Percentiles rank a stretch among this genome's conserved stretches.
These are phyloP conservation scores for Amphilophus citrinellus DNA, from an alignment of 2,113 vertebrate species.

Conservation along the genomic window DNA sequence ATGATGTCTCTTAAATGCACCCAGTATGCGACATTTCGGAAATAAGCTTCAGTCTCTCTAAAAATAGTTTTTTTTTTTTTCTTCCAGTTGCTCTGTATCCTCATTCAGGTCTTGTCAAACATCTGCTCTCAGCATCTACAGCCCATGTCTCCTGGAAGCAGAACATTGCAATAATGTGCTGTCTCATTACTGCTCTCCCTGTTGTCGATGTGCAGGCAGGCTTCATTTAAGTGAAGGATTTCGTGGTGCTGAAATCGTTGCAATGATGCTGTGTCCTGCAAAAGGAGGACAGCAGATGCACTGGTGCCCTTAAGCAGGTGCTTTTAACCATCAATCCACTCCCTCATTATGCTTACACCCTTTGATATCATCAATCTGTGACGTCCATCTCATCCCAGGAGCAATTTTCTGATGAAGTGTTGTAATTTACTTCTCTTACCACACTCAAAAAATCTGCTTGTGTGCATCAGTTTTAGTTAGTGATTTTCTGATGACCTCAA, in stretches of 20 bases:
- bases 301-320: conserved; percentile 6
- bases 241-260: neutral
- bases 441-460: neutral
- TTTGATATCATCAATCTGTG: conserved; percentile 15
- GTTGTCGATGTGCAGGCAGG: neutral
- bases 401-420: conserved; percentile 1
- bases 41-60: neutral
- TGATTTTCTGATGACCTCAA: conserved; percentile 1
- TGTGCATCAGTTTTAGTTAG: neutral
- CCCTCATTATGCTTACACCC: conserved; percentile 1
- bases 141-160: neutral
- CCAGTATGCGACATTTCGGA: neutral
- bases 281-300: conserved; percentile 7
- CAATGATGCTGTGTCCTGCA: neutral
- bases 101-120: conserved; percentile 5
- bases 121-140: neutral
- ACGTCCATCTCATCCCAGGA: conserved; percentile 1
- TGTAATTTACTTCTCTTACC: conserved; percentile 11
- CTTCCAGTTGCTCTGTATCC: neutral
- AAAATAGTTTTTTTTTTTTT: neutral
- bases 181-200: conserved; percentile 7
- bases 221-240: conserved; percentile 19
- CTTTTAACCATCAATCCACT: conserved; percentile 18
- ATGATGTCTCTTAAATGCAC: neutral
- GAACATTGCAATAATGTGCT: conserved; percentile 10